Percentiles rank a stretch among this genome's conserved stretches.
These are phyloP conservation scores for Drosophila kikkawai DNA, from an alignment of 1,140 invertebrate genomes.

Conservation along the genomic window DNA sequence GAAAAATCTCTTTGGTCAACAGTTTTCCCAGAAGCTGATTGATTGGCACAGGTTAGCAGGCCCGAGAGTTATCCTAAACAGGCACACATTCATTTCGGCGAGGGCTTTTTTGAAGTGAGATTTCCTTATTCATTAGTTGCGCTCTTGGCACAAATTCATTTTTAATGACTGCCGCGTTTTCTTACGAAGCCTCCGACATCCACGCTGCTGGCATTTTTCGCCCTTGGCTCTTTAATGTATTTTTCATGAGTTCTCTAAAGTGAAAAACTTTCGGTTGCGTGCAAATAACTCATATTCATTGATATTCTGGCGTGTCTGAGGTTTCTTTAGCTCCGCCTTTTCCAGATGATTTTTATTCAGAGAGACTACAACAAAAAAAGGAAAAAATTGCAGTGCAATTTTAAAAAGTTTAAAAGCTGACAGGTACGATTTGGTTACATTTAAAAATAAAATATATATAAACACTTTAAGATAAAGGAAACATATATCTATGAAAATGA, in stretches of 20 bases:
- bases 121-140: conserved; percentile 81
- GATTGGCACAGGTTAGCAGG: conserved; percentile 33
- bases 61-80: conserved; percentile 15
- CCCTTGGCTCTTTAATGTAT: conserved; percentile 73
- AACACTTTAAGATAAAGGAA: neutral
- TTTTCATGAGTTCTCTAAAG: conserved; percentile 80
- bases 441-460: neutral
- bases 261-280: conserved; percentile 74
- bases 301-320: conserved; percentile 61
- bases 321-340: conserved; percentile 11
- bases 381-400: neutral
- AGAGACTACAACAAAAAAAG: neutral
- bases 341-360: conserved; percentile 27
- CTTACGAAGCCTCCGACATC: conserved; percentile 16
- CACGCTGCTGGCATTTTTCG: conserved; percentile 7
- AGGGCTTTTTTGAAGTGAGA: conserved; percentile 26
- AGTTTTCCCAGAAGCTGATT: conserved; percentile 42
- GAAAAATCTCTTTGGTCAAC: conserved; percentile 51
- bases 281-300: conserved; percentile 81
- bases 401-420: neutral
- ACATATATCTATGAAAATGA: neutral
- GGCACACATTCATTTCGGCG: conserved; percentile 14
- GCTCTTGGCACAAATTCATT: conserved; percentile 79
- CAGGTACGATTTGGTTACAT: neutral
- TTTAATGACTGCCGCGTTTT: conserved; percentile 70